phyloP scores from a whole-genome alignment of 2,888 invertebrate species.

The Nephrotoma flavescens region DNA sequence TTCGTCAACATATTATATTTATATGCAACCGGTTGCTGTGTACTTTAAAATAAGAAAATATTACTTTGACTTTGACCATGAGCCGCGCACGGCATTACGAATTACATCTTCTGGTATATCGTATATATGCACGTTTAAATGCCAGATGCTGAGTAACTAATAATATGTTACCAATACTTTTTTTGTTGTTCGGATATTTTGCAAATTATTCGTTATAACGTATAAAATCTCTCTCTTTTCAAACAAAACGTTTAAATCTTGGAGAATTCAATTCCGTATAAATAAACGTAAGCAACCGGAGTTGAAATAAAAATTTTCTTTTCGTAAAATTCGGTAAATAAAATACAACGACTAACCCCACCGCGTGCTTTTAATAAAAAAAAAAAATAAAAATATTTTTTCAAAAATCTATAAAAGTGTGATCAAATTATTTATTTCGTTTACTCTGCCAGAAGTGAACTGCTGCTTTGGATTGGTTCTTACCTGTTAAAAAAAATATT shows the following conservation, averaged over 20 bases:
- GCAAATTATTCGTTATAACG: not conserved
- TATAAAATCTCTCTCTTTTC: not conserved
- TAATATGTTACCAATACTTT: not conserved
- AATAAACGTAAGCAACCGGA: not conserved
- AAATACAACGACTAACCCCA: not conserved
- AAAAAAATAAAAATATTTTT: not conserved
- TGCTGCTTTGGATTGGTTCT: not conserved
- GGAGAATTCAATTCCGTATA: not conserved
- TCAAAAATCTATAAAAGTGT: not conserved
- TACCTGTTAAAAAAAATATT: not conserved
- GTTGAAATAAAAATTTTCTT: not conserved
- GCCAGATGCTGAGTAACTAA: not conserved
- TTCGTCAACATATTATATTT: too few relatives aligned
- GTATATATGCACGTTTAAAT: not conserved
- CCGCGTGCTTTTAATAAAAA: not conserved
- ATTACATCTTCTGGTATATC: not conserved
- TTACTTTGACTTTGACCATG: not conserved
- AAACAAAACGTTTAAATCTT: too few relatives aligned
- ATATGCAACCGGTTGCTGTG: too few relatives aligned
- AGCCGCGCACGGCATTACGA: not conserved
- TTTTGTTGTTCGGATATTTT: not conserved
- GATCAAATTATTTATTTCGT: not conserved
- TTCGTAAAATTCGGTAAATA: not conserved
- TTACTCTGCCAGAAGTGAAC: not conserved
- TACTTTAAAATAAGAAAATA: not conserved